These are phyloP conservation scores for Onychorhynchus coronatus DNA, from an alignment of 2,113 vertebrate genomes.

Conservation along the genomic window DNA sequence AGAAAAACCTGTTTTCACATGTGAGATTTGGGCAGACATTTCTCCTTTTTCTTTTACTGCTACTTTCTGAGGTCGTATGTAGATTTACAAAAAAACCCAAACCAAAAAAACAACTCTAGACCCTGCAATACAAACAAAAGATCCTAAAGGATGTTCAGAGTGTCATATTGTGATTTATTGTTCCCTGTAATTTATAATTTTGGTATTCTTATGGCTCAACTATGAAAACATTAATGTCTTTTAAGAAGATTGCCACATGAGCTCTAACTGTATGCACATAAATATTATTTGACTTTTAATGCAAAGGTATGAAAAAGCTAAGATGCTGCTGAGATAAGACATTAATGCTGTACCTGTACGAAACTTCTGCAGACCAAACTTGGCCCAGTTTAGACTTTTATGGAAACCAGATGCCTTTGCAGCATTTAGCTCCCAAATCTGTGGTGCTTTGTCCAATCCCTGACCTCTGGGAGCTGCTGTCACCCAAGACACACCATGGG, in stretches of 20 bases:
- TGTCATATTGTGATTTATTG: background rate
- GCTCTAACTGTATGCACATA: background rate
- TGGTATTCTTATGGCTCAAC: background rate
- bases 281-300: constrained; percentile 8
- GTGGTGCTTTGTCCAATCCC: background rate
- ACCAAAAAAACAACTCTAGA: background rate
- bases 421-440: background rate
- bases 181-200: background rate
- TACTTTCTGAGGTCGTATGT: background rate
- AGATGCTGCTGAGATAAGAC: background rate
- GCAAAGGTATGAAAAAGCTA: background rate
- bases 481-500: background rate
- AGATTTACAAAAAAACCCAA: background rate
- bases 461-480: background rate
- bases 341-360: background rate
- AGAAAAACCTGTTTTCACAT: constrained; percentile 4
- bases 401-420: background rate
- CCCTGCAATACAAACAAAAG: background rate
- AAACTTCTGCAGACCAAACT: constrained; percentile 1
- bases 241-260: background rate
- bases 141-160: background rate
- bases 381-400: background rate
- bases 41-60: background rate
- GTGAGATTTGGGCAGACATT: background rate
- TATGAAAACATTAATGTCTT: background rate